Conservation (phyloP, 2,113 vertebrate species). For the Cairina moschata region DNA sequence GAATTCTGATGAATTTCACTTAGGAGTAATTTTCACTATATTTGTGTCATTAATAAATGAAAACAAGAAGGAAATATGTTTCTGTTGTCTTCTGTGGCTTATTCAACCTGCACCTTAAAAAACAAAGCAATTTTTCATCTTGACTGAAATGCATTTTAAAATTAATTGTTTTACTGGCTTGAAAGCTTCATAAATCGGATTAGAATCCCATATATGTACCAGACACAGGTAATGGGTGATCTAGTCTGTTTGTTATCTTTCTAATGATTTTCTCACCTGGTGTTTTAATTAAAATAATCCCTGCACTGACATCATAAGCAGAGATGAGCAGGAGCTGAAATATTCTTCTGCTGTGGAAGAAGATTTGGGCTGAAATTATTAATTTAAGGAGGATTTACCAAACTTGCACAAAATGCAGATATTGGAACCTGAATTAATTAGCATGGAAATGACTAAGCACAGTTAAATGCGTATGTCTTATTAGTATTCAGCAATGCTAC, state of each 20-base stretch:
- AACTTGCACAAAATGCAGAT: constrained; percentile 10
- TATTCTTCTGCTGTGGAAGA: neutral
- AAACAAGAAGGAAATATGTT: constrained; percentile 23
- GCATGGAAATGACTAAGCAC: neutral
- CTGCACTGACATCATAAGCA: neutral
- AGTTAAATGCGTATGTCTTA: neutral
- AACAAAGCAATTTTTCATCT: constrained; percentile 29
- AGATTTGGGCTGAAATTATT: constrained; percentile 14
- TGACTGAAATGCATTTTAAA: constrained; percentile 39
- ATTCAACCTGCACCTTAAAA: constrained; percentile 29
- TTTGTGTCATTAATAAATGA: constrained; percentile 11
- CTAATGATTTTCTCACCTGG: constrained; percentile 27
- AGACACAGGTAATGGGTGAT: neutral
- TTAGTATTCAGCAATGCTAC: constrained; percentile 7
- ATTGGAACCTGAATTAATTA: constrained; percentile 16
- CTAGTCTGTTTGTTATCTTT: constrained; percentile 4
- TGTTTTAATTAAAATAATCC: constrained; percentile 48
- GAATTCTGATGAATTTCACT: neutral
- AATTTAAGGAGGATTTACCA: constrained; percentile 34
- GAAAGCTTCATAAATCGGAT: constrained; percentile 54
- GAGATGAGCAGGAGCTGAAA: neutral
- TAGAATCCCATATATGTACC: constrained; percentile 5
- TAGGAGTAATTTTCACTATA: neutral
- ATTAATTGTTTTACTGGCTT: constrained; percentile 54
- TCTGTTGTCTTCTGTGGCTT: constrained; percentile 19